Evolutionary conservation across 2,797 vertebrate species (phyloP), one percentile per base, ranked within the genome.

Genomic region (Ceyx erithaca): DNA sequence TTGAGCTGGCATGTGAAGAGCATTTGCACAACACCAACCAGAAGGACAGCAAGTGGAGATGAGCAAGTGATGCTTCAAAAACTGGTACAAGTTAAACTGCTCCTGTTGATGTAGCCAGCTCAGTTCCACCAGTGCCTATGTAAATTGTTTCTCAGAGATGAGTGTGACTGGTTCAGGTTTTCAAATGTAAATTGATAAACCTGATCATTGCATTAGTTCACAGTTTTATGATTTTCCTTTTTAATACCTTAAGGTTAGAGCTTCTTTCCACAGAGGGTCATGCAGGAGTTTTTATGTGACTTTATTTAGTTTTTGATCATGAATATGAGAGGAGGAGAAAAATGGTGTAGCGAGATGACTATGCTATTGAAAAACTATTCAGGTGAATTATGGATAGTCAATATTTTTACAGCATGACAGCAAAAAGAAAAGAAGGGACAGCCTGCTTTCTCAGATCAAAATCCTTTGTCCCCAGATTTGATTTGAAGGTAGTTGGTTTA

Each of bases 121-220:
- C 21, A 13, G 6, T 51, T 77, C 35, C 5, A 12, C 11, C 4
- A 13, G 30, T 59, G 31, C 28, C 14, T 14, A 3, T 45, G 4
- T 14, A 69, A 72, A 12, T 23, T 94, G 9, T 70, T 83, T 25
- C n/a, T 69, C 14, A 8, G 71, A 51, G 4, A 6, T 16, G 3
- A 0, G 22, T 1, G 0, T 54, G 48, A 20, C 7, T 9, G 1
- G 48, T 77, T 31, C 2, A 8, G 6, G 4, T 30, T 81, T 87
- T 75, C 35, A 31, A 55, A 66, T 4, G 3, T 23, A 28, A 82
- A 63, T 3, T 4, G 33, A 52, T 48, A 25, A 6, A 66, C 8
- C 21, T 14, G 14, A 15, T 40, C 37, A 14, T 40, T 40, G 37
- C 37, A 40, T 40, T 40, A 40, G 37, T 40, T 40, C 14, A 40